A percentile compares a stretch with the other conserved stretches of the same genome.
Conservation (phyloP, 2,888 invertebrate species). For the Agrochola litura region DNA sequence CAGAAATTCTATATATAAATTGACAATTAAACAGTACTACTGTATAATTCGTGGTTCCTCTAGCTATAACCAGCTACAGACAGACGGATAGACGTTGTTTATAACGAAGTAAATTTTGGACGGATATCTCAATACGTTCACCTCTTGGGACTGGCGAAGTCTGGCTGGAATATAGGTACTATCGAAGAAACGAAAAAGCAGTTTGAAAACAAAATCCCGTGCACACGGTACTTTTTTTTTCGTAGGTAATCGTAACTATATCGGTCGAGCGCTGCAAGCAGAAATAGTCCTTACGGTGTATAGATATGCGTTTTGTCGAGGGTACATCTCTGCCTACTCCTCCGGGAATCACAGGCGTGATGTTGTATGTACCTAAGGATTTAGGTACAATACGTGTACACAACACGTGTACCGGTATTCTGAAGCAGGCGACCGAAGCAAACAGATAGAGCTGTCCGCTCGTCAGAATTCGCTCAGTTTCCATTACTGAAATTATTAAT, state of each 20-base stretch:
- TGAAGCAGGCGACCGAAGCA: conserved; percentile 18
- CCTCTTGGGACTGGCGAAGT: neutral
- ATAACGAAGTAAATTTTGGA: neutral
- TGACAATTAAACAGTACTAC: neutral
- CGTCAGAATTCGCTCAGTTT: conserved; percentile 32
- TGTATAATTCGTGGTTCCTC: neutral
- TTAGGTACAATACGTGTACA: neutral
- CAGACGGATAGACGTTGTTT: too few species aligned
- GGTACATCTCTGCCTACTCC: neutral
- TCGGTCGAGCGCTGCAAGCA: too few species aligned
- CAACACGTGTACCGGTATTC: conserved; percentile 35
- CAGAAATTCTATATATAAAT: neutral
- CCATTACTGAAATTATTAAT: conserved; percentile 26
- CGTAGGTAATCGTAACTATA: too few species aligned
- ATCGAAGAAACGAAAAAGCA: too few species aligned
- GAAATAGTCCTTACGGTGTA: too few species aligned
- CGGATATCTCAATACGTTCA: neutral
- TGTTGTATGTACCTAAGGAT: neutral
- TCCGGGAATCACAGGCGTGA: neutral
- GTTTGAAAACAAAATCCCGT: too few species aligned
- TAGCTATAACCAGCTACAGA: neutral
- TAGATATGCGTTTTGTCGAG: too few species aligned
- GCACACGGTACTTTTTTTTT: too few species aligned
- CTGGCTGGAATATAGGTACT: neutral
- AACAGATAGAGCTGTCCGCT: conserved; percentile 37